Percentiles rank a stretch among this genome's conserved stretches.
Conservation (phyloP, 2,113 vertebrate genomes). For the Bothrops jararaca region DNA sequence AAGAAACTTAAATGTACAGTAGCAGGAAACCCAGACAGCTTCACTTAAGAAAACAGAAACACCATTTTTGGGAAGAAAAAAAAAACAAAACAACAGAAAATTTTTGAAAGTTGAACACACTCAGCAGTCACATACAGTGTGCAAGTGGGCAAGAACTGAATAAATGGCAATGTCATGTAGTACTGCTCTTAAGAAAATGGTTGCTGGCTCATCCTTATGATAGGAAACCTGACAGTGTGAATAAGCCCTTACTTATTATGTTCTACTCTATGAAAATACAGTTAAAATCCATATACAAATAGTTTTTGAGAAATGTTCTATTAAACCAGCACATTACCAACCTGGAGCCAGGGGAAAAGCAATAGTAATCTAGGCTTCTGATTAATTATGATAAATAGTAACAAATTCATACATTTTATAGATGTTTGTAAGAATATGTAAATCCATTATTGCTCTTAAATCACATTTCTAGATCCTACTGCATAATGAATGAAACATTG, state of each 20-base stretch:
- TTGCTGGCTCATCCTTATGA: neutral
- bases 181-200: neutral
- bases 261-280: neutral
- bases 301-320: neutral
- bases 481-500: constrained; percentile 70
- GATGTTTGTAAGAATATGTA: constrained; percentile 43
- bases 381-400: constrained; percentile 36
- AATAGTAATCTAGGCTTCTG: constrained; percentile 1
- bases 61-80: neutral
- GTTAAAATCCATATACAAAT: neutral
- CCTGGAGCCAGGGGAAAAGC: neutral
- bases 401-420: constrained; percentile 41
- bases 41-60: neutral
- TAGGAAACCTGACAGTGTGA: neutral
- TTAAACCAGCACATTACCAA: neutral
- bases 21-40: neutral
- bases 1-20: neutral
- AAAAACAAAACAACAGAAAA: neutral
- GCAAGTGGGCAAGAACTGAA: neutral
- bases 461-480: constrained; percentile 69
- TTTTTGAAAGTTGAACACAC: neutral
- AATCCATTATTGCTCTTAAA: constrained; percentile 62
- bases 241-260: neutral
- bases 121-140: neutral
- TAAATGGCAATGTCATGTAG: neutral